phyloP scores from a whole-genome alignment of 2,113 vertebrate species.

The Collichthys lucidus region DNA sequence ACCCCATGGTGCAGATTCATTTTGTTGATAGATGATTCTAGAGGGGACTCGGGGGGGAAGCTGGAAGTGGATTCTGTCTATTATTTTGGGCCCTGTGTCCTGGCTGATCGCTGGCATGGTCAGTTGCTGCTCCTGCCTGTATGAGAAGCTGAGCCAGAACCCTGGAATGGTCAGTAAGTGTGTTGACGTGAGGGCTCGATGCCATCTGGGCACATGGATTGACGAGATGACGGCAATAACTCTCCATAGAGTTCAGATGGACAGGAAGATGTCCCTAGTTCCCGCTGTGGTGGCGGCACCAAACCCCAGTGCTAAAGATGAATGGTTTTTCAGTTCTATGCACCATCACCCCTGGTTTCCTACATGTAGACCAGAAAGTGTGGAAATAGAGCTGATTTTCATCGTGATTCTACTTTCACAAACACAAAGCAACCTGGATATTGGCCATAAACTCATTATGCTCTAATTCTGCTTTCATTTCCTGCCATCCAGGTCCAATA shows the following conservation, averaged over 20 bases:
- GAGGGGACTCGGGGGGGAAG: constrained; percentile 67
- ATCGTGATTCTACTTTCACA: constrained; percentile 56
- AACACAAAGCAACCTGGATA: constrained; percentile 59
- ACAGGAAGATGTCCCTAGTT: constrained; percentile 65
- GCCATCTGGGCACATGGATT: constrained; percentile 82
- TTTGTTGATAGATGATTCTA: constrained; percentile 75
- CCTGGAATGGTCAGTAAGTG: constrained; percentile 65
- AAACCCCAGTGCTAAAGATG: constrained; percentile 69
- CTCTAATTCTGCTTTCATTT: constrained; percentile 63
- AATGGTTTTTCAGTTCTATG: constrained; percentile 69
- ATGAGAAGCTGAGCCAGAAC: constrained; percentile 70
- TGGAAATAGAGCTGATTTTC: constrained; percentile 55
- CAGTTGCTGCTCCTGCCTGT: constrained; percentile 61
- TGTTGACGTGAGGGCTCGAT: constrained; percentile 77
- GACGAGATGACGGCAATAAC: constrained; percentile 65
- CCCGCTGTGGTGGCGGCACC: constrained; percentile 72
- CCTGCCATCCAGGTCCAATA: constrained; percentile 71
- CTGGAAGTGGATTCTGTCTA: constrained; percentile 72
- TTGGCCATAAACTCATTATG: constrained; percentile 66
- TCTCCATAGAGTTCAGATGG: constrained; percentile 67
- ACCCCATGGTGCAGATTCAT: constrained; percentile 67
- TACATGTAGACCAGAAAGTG: constrained; percentile 46
- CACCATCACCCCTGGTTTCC: constrained; percentile 71
- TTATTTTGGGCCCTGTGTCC: constrained; percentile 73
- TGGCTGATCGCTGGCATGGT: constrained; percentile 81